Conservation (phyloP, 2,888 invertebrate genomes). For the Strigamia crassipes region DNA sequence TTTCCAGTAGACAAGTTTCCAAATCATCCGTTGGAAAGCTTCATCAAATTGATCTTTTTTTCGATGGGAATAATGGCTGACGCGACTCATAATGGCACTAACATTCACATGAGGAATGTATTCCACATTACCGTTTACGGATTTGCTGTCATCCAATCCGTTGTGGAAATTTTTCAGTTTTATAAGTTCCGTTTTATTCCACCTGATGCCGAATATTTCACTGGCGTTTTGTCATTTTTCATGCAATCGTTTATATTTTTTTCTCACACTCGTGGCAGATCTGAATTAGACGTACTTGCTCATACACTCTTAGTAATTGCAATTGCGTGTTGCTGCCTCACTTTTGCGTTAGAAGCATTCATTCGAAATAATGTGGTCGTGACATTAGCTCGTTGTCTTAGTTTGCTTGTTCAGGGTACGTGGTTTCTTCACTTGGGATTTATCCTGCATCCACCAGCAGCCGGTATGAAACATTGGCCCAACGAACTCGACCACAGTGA, state of each 20-base stretch:
- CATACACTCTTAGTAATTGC: constrained; percentile 59
- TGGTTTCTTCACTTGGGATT: constrained; percentile 64
- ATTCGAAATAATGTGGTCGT: constrained; percentile 57
- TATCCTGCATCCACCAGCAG: constrained; percentile 61
- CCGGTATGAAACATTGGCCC: constrained; percentile 50
- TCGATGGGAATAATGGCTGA: constrained; percentile 57
- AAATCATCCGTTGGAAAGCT: background rate
- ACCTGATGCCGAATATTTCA: constrained; percentile 59
- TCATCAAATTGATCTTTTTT: background rate
- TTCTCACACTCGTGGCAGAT: constrained; percentile 62
- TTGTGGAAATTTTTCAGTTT: constrained; percentile 58
- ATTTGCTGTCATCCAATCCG: constrained; percentile 55
- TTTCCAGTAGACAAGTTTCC: background rate
- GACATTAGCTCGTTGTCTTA: constrained; percentile 58
- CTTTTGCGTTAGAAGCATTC: constrained; percentile 58
- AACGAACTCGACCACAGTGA: constrained; percentile 59
- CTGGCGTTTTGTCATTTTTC: constrained; percentile 58
- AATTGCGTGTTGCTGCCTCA: constrained; percentile 56
- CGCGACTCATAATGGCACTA: constrained; percentile 57
- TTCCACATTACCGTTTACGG: constrained; percentile 51
- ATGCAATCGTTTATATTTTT: constrained; percentile 61
- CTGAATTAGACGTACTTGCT: constrained; percentile 56
- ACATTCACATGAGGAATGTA: constrained; percentile 59
- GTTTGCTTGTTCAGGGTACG: constrained; percentile 61
- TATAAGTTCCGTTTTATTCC: constrained; percentile 56